Conservation (phyloP, 2,888 invertebrate genomes). For the Parelbella ahira region DNA sequence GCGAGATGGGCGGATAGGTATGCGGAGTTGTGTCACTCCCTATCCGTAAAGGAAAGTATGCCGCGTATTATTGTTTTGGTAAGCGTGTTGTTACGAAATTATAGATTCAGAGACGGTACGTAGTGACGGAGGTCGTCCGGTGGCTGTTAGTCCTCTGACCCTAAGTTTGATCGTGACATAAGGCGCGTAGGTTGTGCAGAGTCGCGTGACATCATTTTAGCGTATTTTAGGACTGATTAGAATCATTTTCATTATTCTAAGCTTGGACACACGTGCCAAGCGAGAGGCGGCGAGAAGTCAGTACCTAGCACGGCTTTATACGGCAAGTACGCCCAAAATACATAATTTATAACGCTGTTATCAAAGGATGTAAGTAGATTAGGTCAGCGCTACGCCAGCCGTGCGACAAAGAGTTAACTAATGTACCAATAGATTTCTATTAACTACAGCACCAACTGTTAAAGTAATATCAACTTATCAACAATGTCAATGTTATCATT, state of each 20-base stretch:
- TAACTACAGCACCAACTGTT: slow-evolving; percentile 7
- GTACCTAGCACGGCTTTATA: slow-evolving; percentile 1
- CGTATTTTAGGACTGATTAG: slow-evolving; percentile 45
- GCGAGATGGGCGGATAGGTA: slow-evolving; percentile 47
- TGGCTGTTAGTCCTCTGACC: slow-evolving; percentile 40
- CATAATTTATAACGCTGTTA: slow-evolving; percentile 22
- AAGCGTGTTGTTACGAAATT: slow-evolving; percentile 66
- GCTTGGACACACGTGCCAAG: slow-evolving; percentile 4
- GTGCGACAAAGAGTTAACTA: slow-evolving; percentile 29
- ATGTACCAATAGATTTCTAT: slow-evolving; percentile 26
- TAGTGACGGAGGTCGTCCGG: slow-evolving; percentile 38
- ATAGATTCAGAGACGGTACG: slow-evolving; percentile 40
- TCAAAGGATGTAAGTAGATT: slow-evolving; percentile 33
- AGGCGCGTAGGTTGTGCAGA: slow-evolving; percentile 47
- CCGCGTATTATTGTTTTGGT: slow-evolving; percentile 71
- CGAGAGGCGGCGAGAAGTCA: not conserved
- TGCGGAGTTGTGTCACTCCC: slow-evolving; percentile 51
- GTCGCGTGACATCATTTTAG: slow-evolving; percentile 55
- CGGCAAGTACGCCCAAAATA: not conserved
- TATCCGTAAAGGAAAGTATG: slow-evolving; percentile 63
- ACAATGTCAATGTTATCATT: too few relatives aligned
- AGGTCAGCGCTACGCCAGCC: slow-evolving; percentile 28
- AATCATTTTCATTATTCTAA: slow-evolving; percentile 31
- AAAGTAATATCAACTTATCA: slow-evolving; percentile 6
- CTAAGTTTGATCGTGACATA: slow-evolving; percentile 42